A percentile compares a stretch with the other conserved stretches of the same genome.
These are phyloP conservation scores for Taeniopygia guttata DNA, from an alignment of 2,797 vertebrate species.

Conservation along the genomic window DNA sequence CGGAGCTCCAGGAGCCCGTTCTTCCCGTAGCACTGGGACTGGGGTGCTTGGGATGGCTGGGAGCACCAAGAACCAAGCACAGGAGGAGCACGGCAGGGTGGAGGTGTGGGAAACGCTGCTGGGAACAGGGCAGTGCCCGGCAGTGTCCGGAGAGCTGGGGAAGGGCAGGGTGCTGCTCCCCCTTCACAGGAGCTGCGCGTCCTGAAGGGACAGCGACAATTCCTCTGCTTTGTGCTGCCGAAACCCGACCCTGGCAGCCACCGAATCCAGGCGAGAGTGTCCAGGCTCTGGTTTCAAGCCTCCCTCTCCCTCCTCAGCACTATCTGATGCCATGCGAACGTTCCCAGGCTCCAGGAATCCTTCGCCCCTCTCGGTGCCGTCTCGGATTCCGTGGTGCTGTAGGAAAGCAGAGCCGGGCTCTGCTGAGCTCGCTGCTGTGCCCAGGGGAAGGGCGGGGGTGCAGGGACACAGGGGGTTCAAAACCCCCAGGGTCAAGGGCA, in stretches of 20 bases:
- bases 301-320: neutral
- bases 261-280: neutral
- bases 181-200: rapidly evolving
- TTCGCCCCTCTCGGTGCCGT: neutral
- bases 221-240: neutral
- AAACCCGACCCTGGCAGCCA: neutral
- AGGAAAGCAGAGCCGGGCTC: neutral
- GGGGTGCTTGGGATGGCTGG: neutral
- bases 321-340: neutral
- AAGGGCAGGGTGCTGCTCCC: neutral
- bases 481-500: neutral
- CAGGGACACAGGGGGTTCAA: neutral
- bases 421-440: neutral
- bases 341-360: slow-evolving; percentile 4
- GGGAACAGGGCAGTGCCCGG: neutral
- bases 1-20: neutral
- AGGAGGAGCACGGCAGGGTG: neutral
- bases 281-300: neutral
- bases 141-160: neutral
- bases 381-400: slow-evolving; percentile 24
- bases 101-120: rapidly evolving
- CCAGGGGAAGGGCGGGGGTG: neutral
- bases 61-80: neutral
- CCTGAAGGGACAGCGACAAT: neutral
- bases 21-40: rapidly evolving